Conservation (phyloP, 2,888 invertebrate genomes). For the Lycophotia porphyrea region DNA sequence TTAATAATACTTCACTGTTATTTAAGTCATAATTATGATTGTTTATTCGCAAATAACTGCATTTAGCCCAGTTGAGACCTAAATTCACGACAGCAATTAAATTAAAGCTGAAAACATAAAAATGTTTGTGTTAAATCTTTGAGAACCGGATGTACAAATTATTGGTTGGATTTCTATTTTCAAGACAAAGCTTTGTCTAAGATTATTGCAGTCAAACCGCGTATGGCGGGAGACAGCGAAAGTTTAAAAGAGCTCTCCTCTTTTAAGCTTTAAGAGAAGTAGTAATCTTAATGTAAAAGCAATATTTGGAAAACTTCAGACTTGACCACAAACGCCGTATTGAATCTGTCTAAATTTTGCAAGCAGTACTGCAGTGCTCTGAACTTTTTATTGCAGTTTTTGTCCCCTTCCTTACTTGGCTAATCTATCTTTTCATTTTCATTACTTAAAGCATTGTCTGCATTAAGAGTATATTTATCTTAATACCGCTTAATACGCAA, state of each 20-base stretch:
- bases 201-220: not conserved
- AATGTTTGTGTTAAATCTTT: slow-evolving; percentile 6
- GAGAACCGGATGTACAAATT: not conserved
- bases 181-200: not conserved
- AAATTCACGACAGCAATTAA: slow-evolving; percentile 39
- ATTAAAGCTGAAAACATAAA: slow-evolving; percentile 25
- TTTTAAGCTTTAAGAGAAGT: too few relatives aligned
- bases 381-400: not conserved
- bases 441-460: not conserved
- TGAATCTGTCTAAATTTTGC: not conserved
- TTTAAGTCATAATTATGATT: slow-evolving; percentile 25
- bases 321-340: not conserved
- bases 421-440: not conserved
- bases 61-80: slow-evolving; percentile 26
- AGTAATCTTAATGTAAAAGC: not conserved
- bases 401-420: not conserved
- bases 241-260: not conserved
- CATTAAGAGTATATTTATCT: not conserved
- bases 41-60: slow-evolving; percentile 33
- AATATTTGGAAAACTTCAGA: not conserved
- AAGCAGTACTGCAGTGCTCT: not conserved
- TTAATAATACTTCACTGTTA: slow-evolving; percentile 11
- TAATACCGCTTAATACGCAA: not conserved
- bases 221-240: not conserved
- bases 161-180: not conserved